Evolutionary conservation across 2,113 vertebrate genomes (phyloP), one percentile per base, ranked within the genome.

Genomic region (Eupsittula cactorum): DNA sequence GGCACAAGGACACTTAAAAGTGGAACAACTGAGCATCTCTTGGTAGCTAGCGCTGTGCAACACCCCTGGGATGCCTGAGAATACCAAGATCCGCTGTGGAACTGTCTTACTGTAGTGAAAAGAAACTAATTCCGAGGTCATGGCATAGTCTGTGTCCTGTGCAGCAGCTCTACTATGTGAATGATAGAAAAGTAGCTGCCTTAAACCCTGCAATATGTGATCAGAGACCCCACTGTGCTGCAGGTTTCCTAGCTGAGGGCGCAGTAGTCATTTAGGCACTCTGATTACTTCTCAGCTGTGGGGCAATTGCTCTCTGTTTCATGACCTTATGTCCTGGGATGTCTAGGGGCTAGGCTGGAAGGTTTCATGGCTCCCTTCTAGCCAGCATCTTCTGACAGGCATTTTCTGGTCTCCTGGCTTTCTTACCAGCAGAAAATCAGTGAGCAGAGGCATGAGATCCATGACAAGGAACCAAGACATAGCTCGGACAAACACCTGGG

Each of bases 1-100:
- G 93, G 96, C 91, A 96, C 96, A 97, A 97, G 96, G 96, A 96
- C 93, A 74, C 92, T 86, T 37, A 85, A 73, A 96, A 97, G 95
- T 96, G 93, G 93, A 96, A 87, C 93, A 73, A 93, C 52, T 2
- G 73, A 94, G 77, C 81, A 92, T 91, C 91, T 94, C 67, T 49
- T 52, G 80, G 65, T 96, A 95, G 92, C 92, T 92, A 67, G 69
- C 20, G 64, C 90, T 82, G 55, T 88, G 86, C 86, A 93, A 25
- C 86, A 86, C 93, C 75, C 90, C 77, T 33, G 95, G 83, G 95
- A 78, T 13, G 62, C 52, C 80, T 76, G 52, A 82, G 76, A 90
- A 95, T 62, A 81, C 44, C 11, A 46, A 75, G 80, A 65, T 88
- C 44, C 39, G 35, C 83, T 68, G 73, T 62, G 83, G 90, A 88